Evolutionary conservation across 1,140 invertebrate species (phyloP).

Genomic region (Cephus cinctus): DNA sequence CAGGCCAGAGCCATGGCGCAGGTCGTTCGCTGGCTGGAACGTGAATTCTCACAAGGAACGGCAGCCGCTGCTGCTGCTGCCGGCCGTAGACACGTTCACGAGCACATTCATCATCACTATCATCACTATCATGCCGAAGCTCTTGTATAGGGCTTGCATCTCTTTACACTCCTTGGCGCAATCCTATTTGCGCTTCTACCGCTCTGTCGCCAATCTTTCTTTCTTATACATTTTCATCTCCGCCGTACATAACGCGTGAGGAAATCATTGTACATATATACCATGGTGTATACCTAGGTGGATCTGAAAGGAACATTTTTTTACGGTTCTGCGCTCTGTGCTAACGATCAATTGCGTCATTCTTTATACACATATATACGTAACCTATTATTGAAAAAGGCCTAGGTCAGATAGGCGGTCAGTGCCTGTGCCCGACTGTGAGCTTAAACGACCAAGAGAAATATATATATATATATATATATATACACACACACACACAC

Average conservation of each 20-base stretch:
- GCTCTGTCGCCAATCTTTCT: conserved; percentile 12
- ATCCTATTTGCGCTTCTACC: background rate
- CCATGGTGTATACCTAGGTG: background rate
- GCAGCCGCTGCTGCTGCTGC: conserved; percentile 32
- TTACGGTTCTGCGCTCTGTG: conserved; percentile 4
- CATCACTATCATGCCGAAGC: conserved; percentile 67
- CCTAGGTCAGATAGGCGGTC: too few relatives aligned
- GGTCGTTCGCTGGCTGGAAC: conserved; percentile 61
- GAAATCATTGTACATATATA: background rate
- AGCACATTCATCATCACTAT: conserved; percentile 83
- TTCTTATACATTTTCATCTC: conserved; percentile 4
- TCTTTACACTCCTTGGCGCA: background rate
- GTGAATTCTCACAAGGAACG: conserved; percentile 54
- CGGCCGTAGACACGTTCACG: conserved; percentile 66
- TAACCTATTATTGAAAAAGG: too few relatives aligned
- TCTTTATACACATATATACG: too few relatives aligned
- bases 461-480: too few relatives aligned
- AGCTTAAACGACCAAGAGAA: too few relatives aligned
- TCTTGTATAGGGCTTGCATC: conserved; percentile 33
- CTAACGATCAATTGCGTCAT: too few relatives aligned
- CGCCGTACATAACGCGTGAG: conserved; percentile 11
- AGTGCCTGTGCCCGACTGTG: too few relatives aligned
- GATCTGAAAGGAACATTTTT: conserved; percentile 8
- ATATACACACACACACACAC: too few relatives aligned
- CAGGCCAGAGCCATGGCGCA: conserved; percentile 71